phyloP scores from a whole-genome alignment of 1,140 invertebrate species.

The Metaphire vulgaris region DNA sequence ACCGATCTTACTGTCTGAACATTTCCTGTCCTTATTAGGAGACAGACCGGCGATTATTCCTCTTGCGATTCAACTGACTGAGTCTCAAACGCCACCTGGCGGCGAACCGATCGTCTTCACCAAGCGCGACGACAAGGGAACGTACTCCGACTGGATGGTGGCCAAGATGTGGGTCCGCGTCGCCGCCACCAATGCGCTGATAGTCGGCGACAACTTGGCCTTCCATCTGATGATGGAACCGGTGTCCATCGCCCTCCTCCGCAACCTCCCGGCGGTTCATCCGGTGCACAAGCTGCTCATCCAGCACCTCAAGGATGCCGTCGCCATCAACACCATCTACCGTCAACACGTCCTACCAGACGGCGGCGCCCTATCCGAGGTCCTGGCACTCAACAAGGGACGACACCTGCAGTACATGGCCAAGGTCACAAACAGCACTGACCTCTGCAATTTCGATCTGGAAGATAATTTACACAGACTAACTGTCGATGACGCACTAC shows the following conservation, averaged over 20 bases:
- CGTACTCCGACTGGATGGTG: constrained; percentile 19
- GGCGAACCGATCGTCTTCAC: constrained; percentile 18
- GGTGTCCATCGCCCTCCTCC: constrained; percentile 5
- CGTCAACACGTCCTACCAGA: constrained; percentile 1
- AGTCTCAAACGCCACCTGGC: neutral
- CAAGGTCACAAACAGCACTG: too few relatives aligned
- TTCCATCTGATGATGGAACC: constrained; percentile 18
- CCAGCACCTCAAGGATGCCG: constrained; percentile 5
- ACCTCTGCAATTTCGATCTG: too few relatives aligned
- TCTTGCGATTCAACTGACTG: constrained; percentile 15
- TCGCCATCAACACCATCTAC: constrained; percentile 21
- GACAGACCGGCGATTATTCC: neutral
- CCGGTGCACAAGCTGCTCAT: constrained; percentile 15
- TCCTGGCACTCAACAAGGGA: neutral
- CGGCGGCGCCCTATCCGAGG: constrained; percentile 10
- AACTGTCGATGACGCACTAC: neutral
- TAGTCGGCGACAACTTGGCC: neutral
- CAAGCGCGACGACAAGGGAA: constrained; percentile 3
- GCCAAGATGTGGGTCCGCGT: constrained; percentile 25
- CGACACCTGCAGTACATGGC: neutral
- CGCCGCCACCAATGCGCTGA: constrained; percentile 1
- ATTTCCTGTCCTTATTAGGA: too few relatives aligned
- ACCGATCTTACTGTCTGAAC: too few relatives aligned
- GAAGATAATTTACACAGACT: too few relatives aligned
- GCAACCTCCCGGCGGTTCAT: constrained; percentile 20